A percentile compares a stretch with the other conserved stretches of the same genome.
Evolutionary conservation across 2,888 invertebrate genomes (phyloP).

Genomic region (Pinctada fucata): DNA sequence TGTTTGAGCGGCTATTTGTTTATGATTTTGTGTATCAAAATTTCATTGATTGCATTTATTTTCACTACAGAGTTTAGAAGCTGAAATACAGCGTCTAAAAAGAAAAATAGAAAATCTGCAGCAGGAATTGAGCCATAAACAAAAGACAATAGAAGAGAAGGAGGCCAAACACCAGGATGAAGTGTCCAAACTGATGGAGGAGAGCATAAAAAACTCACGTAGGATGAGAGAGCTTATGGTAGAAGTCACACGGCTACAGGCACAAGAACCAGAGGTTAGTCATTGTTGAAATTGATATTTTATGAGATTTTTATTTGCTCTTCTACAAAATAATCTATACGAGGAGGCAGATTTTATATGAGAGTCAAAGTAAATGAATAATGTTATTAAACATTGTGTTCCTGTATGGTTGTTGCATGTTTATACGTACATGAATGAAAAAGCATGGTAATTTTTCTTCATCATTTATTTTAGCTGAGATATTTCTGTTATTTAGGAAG

Average conservation of each 20-base stretch:
- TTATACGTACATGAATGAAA: no score
- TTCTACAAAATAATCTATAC: no score
- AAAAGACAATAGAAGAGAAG: constrained; percentile 36
- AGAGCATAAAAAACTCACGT: constrained; percentile 49
- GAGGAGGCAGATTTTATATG: no score
- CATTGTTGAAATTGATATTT: neutral
- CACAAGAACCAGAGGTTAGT: constrained; percentile 62
- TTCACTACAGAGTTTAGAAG: constrained; percentile 54
- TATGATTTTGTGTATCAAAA: no score
- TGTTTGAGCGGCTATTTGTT: no score
- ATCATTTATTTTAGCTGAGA: no score
- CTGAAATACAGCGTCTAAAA: constrained; percentile 56
- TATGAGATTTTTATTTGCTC: neutral
- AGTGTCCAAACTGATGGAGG: constrained; percentile 42
- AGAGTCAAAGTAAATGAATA: no score
- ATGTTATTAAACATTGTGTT: no score
- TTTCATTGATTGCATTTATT: neutral
- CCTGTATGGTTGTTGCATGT: no score
- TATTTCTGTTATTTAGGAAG: no score
- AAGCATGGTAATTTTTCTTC: no score
- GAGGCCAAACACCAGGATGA: constrained; percentile 40
- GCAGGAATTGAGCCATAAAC: constrained; percentile 43
- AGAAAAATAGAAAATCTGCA: constrained; percentile 44
- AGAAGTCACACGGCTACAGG: constrained; percentile 59
- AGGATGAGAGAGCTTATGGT: constrained; percentile 56